Evolutionary conservation across 2,888 invertebrate species (phyloP).

Genomic region (Pterostichus madidus): DNA sequence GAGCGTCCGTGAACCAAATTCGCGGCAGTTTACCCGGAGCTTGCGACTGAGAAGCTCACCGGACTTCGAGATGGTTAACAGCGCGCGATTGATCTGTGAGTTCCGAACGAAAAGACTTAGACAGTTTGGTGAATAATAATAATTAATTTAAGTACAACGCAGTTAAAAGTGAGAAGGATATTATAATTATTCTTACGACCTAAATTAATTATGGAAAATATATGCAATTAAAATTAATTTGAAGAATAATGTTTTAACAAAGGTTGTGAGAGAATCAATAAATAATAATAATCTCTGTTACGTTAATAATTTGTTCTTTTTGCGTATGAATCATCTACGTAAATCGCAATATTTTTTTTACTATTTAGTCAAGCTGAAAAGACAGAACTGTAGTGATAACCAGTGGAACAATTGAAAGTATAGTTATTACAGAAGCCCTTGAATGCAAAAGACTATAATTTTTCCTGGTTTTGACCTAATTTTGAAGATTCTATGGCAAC

Average conservation of each 20-base stretch:
- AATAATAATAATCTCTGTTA: neutral
- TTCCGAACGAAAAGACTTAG: no score
- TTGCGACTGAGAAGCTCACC: neutral
- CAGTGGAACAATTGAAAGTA: neutral
- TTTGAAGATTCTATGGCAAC: neutral
- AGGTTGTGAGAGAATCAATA: constrained; percentile 9
- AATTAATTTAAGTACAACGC: no score
- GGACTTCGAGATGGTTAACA: neutral
- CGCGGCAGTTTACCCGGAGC: constrained; percentile 38
- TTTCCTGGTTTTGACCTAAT: neutral
- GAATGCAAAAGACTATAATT: neutral
- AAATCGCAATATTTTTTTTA: neutral
- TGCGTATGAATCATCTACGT: no score
- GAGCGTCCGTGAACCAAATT: constrained; percentile 50
- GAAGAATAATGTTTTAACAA: neutral
- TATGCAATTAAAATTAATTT: no score
- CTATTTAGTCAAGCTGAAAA: no score
- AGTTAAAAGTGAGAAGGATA: no score
- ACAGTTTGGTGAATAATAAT: no score
- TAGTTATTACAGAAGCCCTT: constrained; percentile 1
- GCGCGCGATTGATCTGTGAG: neutral
- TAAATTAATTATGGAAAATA: no score
- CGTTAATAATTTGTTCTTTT: no score
- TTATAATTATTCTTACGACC: no score
- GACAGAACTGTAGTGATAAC: no score